A percentile compares a stretch with the other conserved stretches of the same genome.
These are phyloP conservation scores for Lepidurus apus DNA, from an alignment of 1,140 invertebrate species.

Conservation along the genomic window DNA sequence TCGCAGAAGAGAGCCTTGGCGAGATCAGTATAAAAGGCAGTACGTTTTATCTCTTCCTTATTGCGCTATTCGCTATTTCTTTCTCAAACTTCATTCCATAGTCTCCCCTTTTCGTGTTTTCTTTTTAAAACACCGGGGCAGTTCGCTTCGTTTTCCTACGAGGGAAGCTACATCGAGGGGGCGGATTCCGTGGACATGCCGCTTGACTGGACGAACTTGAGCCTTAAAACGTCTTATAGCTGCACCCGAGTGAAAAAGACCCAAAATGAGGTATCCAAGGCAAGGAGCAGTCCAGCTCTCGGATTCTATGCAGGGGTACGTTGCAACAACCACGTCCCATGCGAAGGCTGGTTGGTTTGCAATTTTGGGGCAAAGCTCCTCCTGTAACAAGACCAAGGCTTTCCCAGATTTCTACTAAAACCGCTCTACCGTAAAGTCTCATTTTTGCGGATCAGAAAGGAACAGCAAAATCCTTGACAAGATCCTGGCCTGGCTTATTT, in stretches of 20 bases:
- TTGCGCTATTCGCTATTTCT: not conserved
- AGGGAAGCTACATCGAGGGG: too few species aligned
- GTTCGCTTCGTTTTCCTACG: too few species aligned
- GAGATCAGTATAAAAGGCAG: not conserved
- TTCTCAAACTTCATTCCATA: not conserved
- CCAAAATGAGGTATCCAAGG: too few species aligned
- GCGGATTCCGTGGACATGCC: too few species aligned
- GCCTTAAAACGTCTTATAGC: too few species aligned
- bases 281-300: not conserved
- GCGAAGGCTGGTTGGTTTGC: not conserved
- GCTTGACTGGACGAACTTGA: too few species aligned
- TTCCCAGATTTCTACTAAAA: not conserved
- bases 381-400: not conserved
- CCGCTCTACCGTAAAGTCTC: not conserved
- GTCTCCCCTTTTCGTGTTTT: too few species aligned
- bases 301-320: not conserved
- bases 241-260: too few species aligned
- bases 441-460: not conserved
- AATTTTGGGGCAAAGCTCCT: not conserved
- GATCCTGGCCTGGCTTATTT: too few species aligned
- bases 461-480: too few species aligned
- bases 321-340: not conserved
- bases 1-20: not conserved
- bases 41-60: constrained; percentile 4
- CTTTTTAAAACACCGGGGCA: too few species aligned